Percentiles rank a stretch among this genome's conserved stretches.
Conservation (phyloP, 2,888 invertebrate species). For the Perdita meconis region DNA sequence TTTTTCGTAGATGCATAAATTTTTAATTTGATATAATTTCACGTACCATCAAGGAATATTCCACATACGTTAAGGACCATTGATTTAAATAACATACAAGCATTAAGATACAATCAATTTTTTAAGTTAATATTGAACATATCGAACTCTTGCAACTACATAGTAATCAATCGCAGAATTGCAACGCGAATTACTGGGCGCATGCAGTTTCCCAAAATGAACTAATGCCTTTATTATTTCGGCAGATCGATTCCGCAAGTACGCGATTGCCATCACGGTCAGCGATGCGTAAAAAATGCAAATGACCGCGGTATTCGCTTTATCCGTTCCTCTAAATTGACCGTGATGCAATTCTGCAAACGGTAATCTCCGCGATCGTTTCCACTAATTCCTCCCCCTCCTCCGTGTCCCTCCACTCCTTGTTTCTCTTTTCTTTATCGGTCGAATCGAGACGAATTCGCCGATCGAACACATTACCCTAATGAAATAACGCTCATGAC, state of each 20-base stretch:
- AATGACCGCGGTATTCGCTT: conserved; percentile 15
- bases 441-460: background rate
- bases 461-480: conserved; percentile 8
- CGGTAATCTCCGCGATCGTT: conserved; percentile 25
- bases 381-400: background rate
- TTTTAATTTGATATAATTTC: too few relatives aligned
- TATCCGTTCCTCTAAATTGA: conserved; percentile 24
- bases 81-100: too few relatives aligned
- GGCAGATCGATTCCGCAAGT: conserved; percentile 11
- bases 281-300: conserved; percentile 25
- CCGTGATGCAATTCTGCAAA: conserved; percentile 22
- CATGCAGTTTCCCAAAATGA: background rate
- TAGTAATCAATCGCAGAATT: too few relatives aligned
- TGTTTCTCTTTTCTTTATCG: background rate
- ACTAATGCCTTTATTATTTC: background rate
- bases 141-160: too few relatives aligned
- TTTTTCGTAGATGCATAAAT: too few relatives aligned
- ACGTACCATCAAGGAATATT: too few relatives aligned
- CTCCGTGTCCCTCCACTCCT: background rate
- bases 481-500: background rate
- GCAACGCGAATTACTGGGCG: background rate
- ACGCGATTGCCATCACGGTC: conserved; percentile 51
- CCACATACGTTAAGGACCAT: too few relatives aligned
- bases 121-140: too few relatives aligned
- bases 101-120: too few relatives aligned